A percentile compares a stretch with the other conserved stretches of the same genome.
Evolutionary conservation across 2,113 vertebrate species (phyloP).

Genomic region (Sterrhoptilus dennistouni): DNA sequence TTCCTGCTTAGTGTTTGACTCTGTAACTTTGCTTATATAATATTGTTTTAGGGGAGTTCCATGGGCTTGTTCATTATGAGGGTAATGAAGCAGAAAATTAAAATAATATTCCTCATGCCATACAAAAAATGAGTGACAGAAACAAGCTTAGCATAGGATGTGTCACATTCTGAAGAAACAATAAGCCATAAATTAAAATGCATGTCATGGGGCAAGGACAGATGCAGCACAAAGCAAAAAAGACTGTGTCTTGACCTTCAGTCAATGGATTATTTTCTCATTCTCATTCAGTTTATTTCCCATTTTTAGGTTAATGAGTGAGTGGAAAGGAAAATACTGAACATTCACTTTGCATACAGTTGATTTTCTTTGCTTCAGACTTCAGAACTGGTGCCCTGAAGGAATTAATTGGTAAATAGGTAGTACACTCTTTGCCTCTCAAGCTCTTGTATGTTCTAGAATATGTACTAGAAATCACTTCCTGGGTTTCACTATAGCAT

Average conservation of each 20-base stretch:
- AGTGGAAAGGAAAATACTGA: background rate
- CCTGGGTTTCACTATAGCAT: background rate
- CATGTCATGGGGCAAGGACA: accelerated
- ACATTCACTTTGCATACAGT: background rate
- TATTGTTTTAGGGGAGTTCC: background rate
- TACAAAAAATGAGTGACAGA: background rate
- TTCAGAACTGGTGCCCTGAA: background rate
- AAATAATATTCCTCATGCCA: background rate
- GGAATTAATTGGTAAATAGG: background rate
- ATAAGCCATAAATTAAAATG: background rate
- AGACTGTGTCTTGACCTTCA: background rate
- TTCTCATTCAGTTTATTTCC: background rate
- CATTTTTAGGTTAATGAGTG: background rate
- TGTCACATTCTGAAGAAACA: background rate
- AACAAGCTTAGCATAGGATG: background rate
- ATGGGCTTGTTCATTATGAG: background rate
- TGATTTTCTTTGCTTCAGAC: background rate
- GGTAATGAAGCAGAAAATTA: background rate
- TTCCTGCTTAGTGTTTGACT: background rate
- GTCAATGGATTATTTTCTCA: background rate
- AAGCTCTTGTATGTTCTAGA: background rate
- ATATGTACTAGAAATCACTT: background rate
- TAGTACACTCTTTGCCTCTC: background rate
- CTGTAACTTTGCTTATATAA: background rate
- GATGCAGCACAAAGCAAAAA: background rate